Percentiles rank a stretch among this genome's conserved stretches.
Conservation (phyloP, 2,797 vertebrate species). For the Lagocephalus sceleratus region DNA sequence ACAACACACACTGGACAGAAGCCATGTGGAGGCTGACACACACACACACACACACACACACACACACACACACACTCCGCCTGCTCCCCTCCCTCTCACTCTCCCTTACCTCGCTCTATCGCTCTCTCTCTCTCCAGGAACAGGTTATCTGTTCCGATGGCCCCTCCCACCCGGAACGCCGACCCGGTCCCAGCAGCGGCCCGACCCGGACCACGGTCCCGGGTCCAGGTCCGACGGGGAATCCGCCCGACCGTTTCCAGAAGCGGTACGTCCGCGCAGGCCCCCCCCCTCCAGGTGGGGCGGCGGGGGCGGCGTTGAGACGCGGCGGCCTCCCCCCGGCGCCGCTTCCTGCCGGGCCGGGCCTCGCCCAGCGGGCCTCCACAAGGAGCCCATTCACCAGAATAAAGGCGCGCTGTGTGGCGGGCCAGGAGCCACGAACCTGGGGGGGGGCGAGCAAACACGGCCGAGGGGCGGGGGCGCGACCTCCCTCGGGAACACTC, state of each 20-base stretch:
- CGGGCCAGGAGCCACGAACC: constrained; percentile 40
- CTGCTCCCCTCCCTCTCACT: constrained; percentile 37
- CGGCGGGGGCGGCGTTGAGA: no score
- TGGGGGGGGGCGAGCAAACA: constrained; percentile 32
- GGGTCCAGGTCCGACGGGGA: no score
- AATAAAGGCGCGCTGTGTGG: constrained; percentile 62
- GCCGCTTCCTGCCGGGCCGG: constrained; percentile 44
- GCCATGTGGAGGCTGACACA: constrained; percentile 57
- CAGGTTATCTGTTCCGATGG: neutral
- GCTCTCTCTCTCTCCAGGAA: constrained; percentile 3
- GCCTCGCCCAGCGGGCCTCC: constrained; percentile 51
- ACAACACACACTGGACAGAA: constrained; percentile 37
- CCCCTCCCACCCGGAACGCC: neutral
- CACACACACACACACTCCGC: constrained; percentile 51
- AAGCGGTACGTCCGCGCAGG: no score
- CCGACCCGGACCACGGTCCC: no score
- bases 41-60: constrained; percentile 40
- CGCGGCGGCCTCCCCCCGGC: neutral
- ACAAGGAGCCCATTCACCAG: constrained; percentile 75
- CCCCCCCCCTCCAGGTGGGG: no score
- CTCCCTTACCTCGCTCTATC: constrained; percentile 23
- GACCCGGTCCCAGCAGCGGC: neutral
- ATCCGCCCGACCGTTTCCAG: no score
- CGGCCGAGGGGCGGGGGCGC: constrained; percentile 2
- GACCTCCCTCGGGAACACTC: constrained; percentile 4